phyloP scores from a whole-genome alignment of 2,797 vertebrate species.

The Tokudaia tokunoshimensis region DNA sequence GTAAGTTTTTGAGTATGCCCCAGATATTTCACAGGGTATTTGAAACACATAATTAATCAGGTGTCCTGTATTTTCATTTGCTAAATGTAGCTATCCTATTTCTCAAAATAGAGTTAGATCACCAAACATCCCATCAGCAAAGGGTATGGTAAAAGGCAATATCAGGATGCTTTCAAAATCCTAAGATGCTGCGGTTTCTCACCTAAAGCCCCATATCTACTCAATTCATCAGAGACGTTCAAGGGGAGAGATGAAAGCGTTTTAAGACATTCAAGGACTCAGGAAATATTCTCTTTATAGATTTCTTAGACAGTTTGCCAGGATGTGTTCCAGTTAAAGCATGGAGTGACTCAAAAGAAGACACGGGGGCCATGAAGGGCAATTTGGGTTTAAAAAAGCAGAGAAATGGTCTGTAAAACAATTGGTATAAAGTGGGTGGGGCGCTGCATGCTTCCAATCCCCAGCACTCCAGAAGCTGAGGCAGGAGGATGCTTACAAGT shows the following conservation, averaged over 20 bases:
- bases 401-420: neutral
- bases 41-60: constrained; percentile 16
- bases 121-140: neutral
- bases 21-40: constrained; percentile 29
- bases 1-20: neutral
- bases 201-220: neutral
- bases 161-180: constrained; percentile 35
- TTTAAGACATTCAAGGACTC: neutral
- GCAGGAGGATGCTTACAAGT: neutral
- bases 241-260: constrained; percentile 12
- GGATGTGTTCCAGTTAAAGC: neutral
- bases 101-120: neutral
- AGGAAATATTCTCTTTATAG: neutral
- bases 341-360: neutral
- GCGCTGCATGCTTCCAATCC: neutral
- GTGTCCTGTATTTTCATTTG: neutral
- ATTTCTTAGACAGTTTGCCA: neutral
- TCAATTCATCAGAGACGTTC: neutral
- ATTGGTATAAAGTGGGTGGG: neutral
- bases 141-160: neutral
- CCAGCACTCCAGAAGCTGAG: neutral
- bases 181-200: neutral
- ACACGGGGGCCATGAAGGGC: fast-evolving
- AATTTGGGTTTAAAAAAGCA: neutral
- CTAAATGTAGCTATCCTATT: neutral